phyloP scores from a whole-genome alignment of 2,113 vertebrate species.

The Mobula birostris region DNA sequence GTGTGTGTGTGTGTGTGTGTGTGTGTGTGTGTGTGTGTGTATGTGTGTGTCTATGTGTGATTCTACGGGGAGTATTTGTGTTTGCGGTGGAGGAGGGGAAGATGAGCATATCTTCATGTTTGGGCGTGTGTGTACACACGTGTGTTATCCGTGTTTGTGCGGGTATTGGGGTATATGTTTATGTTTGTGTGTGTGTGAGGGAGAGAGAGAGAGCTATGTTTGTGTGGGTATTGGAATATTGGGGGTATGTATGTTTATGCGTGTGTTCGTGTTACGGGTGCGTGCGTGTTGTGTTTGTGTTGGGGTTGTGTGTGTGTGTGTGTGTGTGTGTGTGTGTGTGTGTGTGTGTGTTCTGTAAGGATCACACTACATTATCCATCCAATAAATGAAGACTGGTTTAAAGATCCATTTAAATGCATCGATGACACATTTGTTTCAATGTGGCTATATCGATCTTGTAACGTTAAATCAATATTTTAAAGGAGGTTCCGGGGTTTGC shows the following conservation, averaged over 20 bases:
- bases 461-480: conserved; percentile 24
- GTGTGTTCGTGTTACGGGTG: too few species aligned
- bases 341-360: too few species aligned
- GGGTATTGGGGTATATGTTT: too few species aligned
- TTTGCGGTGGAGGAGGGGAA: too few species aligned
- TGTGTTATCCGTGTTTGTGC: neutral
- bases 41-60: neutral
- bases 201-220: too few species aligned
- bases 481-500: neutral
- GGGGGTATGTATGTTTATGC: neutral
- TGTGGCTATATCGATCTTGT: conserved; percentile 9
- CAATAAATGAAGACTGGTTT: too few species aligned
- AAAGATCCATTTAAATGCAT: neutral
- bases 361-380: neutral
- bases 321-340: too few species aligned
- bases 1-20: too few species aligned
- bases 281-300: neutral
- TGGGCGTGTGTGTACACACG: neutral
- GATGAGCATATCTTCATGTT: neutral
- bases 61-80: neutral
- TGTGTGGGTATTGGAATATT: too few species aligned
- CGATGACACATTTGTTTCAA: neutral
- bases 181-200: too few species aligned
- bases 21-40: neutral
- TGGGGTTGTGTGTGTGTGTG: neutral